phyloP scores from a whole-genome alignment of 1,140 invertebrate species.

The Cryptotermes secundus region DNA sequence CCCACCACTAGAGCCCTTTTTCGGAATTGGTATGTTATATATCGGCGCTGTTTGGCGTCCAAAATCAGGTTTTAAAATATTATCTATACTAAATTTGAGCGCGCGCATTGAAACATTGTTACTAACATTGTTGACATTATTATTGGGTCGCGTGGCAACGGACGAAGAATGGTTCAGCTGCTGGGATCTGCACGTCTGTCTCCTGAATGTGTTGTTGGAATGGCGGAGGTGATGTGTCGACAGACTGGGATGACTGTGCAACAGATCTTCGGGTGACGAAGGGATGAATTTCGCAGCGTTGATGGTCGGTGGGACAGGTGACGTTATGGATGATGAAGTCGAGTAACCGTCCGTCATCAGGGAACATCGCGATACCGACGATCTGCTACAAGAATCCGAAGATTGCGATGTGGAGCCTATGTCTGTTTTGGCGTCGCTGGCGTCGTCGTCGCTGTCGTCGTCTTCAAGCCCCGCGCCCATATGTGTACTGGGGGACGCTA shows the following conservation, averaged over 20 bases:
- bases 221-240: neutral
- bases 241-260: neutral
- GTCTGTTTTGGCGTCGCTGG: constrained; percentile 35
- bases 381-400: constrained; percentile 45
- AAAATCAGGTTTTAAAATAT: constrained; percentile 88
- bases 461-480: constrained; percentile 44
- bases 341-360: neutral
- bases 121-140: constrained; percentile 55
- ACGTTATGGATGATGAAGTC: constrained; percentile 41
- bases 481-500: constrained; percentile 58
- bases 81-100: constrained; percentile 91
- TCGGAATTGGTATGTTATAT: neutral
- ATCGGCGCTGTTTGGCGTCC: constrained; percentile 49
- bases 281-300: constrained; percentile 42
- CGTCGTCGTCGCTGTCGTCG: constrained; percentile 43
- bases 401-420: constrained; percentile 44
- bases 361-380: constrained; percentile 38
- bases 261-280: neutral
- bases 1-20: neutral
- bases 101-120: constrained; percentile 50
- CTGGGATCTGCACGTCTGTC: constrained; percentile 37
- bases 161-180: constrained; percentile 38
- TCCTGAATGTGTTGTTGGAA: neutral
- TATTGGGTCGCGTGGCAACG: constrained; percentile 44
- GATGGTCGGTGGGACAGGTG: constrained; percentile 46